Base-by-base conservation (phyloP, 2,797 vertebrate species). In the Kryptopterus vitreolus region DNA sequence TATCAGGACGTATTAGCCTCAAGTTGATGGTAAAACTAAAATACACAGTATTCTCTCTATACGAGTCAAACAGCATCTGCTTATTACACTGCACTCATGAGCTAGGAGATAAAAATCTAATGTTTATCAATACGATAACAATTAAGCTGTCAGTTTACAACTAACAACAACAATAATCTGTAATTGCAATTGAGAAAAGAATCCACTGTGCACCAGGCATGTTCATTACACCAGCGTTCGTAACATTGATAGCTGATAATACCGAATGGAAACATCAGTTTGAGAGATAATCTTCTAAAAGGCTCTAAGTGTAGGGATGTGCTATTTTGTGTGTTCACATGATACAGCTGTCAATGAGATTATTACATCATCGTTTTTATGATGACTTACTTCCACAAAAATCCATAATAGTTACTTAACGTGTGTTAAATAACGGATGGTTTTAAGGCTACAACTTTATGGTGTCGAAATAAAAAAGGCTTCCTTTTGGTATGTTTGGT, bases 371-470 rank as follows among this genome's bases (percentile, higher is more conserved):
- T n/a, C n/a, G n/a, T n/a, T n/a, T n/a, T n/a, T n/a, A n/a, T n/a
- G n/a, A n/a, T n/a, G n/a, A n/a, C n/a, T n/a, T n/a, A n/a, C 38
- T 43, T 62, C 33, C 33, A 65, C 62, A 65, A n/a, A 65, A 38
- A 22, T 65, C 62, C 4, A 6, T 22, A 66, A 24, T 24, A 9
- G 46, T 8, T 12, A 2, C 15, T 26, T 16, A 65, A 65, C 33
- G 26, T 33, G 31, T 62, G 3, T 20, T 62, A 35, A 43, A 43
- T 72, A 55, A 72, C 1, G 31, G 12, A 46, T 8, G n/a, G n/a
- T 43, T 43, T 4, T 6, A 22, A 33, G 29, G 6, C 6, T 24
- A 29, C 18, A 65, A 3, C 7, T 29, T 12, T 71, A 20, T 71
- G 50, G 12, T 55, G 18, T 33, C 3, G 26, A 12, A 10, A 55